phyloP scores from a whole-genome alignment of 2,797 vertebrate genomes.

The Sebastes taczanowskii region DNA sequence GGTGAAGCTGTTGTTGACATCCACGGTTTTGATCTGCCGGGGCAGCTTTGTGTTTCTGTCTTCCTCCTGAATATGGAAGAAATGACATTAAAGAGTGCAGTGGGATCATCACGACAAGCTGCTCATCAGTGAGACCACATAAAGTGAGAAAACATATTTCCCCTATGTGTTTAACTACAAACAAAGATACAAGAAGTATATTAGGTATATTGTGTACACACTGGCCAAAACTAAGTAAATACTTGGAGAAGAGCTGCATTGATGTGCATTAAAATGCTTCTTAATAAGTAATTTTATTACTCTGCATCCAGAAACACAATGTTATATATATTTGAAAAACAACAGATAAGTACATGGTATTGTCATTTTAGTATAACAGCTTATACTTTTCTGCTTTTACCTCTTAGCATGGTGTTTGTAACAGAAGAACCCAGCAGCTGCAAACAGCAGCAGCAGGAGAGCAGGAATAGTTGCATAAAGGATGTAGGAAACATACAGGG shows the following conservation, averaged over 20 bases:
- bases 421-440: constrained; percentile 81
- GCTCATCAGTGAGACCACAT: neutral
- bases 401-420: constrained; percentile 85
- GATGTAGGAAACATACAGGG: constrained; percentile 84
- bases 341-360: neutral
- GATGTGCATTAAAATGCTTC: neutral
- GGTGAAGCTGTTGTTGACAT: constrained; percentile 59
- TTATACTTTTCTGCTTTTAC: constrained; percentile 67
- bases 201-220: neutral
- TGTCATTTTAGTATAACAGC: neutral
- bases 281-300: neutral
- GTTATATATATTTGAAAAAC: neutral
- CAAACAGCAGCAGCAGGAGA: constrained; percentile 85
- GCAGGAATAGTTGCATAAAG: constrained; percentile 86
- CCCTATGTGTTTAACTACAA: neutral
- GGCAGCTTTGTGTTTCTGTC: constrained; percentile 63
- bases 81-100: neutral
- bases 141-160: neutral
- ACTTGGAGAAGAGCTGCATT: neutral
- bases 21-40: constrained; percentile 80
- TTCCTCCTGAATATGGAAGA: constrained; percentile 78
- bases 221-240: neutral
- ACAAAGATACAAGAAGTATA: neutral
- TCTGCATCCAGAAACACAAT: neutral
- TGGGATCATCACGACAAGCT: neutral